Conservation (phyloP, 2,797 vertebrate genomes). For the Meda fulgida region DNA sequence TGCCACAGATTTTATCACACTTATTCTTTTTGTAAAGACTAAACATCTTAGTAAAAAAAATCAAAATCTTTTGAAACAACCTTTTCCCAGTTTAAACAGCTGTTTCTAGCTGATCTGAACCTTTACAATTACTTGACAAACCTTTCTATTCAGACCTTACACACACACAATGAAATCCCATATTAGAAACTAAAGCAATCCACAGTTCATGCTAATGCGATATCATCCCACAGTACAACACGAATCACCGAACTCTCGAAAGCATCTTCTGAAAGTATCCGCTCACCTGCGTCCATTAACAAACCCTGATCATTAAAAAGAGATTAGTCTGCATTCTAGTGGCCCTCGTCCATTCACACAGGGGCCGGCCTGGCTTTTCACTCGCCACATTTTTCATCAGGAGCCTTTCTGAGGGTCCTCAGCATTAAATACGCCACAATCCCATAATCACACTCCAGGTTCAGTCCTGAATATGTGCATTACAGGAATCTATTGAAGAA, state of each 20-base stretch:
- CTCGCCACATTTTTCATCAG: constrained; percentile 60
- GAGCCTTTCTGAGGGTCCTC: constrained; percentile 65
- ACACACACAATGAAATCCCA: not conserved
- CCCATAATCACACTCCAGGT: constrained; percentile 65
- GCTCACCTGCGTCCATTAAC: constrained; percentile 50
- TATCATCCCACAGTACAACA: not conserved
- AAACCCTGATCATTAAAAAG: constrained; percentile 77
- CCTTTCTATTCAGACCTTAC: not conserved
- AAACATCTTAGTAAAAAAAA: too few species aligned
- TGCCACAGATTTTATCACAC: not conserved
- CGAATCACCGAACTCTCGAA: not conserved
- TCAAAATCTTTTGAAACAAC: not conserved
- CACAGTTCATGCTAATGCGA: not conserved
- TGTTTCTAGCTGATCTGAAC: not conserved
- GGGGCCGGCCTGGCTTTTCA: constrained; percentile 66
- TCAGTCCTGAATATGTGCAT: constrained; percentile 52
- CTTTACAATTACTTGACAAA: not conserved
- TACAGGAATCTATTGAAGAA: constrained; percentile 67
- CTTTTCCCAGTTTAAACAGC: not conserved
- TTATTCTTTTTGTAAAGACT: too few species aligned
- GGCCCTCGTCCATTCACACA: constrained; percentile 26
- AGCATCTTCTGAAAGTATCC: not conserved
- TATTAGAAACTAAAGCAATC: not conserved
- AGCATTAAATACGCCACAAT: constrained; percentile 54
- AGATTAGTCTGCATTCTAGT: constrained; percentile 71